Percentiles rank a stretch among this genome's conserved stretches.
These are phyloP conservation scores for Octopus sinensis DNA, from an alignment of 1,140 invertebrate species.

Conservation along the genomic window DNA sequence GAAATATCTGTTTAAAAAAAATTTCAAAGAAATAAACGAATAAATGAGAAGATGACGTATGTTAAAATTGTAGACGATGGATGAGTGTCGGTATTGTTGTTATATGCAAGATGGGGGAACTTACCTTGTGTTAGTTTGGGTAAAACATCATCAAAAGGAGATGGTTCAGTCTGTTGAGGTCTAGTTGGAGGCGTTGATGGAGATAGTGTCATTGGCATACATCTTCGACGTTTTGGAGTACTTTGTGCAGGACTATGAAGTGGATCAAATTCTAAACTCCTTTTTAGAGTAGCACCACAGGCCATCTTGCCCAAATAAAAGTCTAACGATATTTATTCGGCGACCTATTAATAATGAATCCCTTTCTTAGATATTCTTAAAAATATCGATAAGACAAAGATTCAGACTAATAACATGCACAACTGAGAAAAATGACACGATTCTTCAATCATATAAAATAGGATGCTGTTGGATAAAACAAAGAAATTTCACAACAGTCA, in stretches of 20 bases:
- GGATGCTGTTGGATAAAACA: background rate
- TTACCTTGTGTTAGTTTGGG: slow-evolving; percentile 84
- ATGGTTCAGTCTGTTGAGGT: slow-evolving; percentile 62
- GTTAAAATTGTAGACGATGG: too few relatives aligned
- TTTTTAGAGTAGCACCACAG: slow-evolving; percentile 82
- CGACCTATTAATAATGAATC: too few relatives aligned
- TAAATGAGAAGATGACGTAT: too few relatives aligned
- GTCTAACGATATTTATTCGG: too few relatives aligned
- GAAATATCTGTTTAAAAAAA: too few relatives aligned
- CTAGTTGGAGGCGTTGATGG: slow-evolving; percentile 66
- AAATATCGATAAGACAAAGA: background rate
- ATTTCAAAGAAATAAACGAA: too few relatives aligned
- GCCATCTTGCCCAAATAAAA: slow-evolving; percentile 67
- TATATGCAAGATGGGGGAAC: background rate
- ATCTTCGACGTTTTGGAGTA: slow-evolving; percentile 81
- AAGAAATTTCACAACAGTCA: background rate
- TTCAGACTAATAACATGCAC: background rate
- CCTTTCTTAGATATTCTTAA: background rate
- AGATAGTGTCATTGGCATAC: slow-evolving; percentile 75
- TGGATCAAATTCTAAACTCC: slow-evolving; percentile 88
- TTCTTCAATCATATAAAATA: background rate
- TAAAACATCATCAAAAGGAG: slow-evolving; percentile 73
- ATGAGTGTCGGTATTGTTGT: background rate
- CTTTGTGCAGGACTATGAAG: slow-evolving; percentile 72
- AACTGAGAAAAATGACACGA: background rate